phyloP scores from a whole-genome alignment of 2,113 vertebrate species.

The Conger conger region DNA sequence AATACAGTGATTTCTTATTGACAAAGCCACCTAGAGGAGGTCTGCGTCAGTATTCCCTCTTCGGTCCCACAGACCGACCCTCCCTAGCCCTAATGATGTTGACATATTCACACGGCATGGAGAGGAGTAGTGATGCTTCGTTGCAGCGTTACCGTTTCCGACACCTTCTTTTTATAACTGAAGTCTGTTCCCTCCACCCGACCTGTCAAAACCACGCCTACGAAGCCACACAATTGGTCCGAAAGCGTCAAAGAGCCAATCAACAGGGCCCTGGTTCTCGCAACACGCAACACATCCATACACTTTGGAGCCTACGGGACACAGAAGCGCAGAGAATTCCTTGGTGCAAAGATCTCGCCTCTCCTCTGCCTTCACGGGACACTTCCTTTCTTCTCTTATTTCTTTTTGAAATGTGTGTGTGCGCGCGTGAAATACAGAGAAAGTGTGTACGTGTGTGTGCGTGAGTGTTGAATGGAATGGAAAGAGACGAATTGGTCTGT shows the following conservation, averaged over 20 bases:
- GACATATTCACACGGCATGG: constrained; percentile 87
- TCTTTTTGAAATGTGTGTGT: constrained; percentile 22
- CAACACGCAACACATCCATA: constrained; percentile 71
- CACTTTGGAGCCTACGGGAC: constrained; percentile 70
- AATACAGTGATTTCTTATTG: constrained; percentile 37
- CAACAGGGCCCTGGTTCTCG: constrained; percentile 73
- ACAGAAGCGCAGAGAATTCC: constrained; percentile 70
- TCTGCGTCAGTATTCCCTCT: constrained; percentile 32
- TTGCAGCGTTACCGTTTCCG: constrained; percentile 86
- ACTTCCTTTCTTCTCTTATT: background rate
- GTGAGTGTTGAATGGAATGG: background rate
- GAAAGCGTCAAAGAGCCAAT: constrained; percentile 86
- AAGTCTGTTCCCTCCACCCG: constrained; percentile 73
- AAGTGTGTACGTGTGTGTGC: constrained; percentile 9
- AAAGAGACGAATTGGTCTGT: constrained; percentile 17
- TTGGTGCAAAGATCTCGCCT: constrained; percentile 60
- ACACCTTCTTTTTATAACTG: constrained; percentile 97
- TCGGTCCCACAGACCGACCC: constrained; percentile 56
- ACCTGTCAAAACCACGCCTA: constrained; percentile 86
- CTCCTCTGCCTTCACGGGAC: constrained; percentile 26
- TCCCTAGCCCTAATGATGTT: constrained; percentile 78
- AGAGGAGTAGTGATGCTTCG: constrained; percentile 78
- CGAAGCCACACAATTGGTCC: constrained; percentile 81
- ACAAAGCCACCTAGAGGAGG: constrained; percentile 27
- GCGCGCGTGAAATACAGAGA: constrained; percentile 2